These are phyloP conservation scores for Poecilia wingei DNA, from an alignment of 2,797 vertebrate species.

Conservation along the genomic window DNA sequence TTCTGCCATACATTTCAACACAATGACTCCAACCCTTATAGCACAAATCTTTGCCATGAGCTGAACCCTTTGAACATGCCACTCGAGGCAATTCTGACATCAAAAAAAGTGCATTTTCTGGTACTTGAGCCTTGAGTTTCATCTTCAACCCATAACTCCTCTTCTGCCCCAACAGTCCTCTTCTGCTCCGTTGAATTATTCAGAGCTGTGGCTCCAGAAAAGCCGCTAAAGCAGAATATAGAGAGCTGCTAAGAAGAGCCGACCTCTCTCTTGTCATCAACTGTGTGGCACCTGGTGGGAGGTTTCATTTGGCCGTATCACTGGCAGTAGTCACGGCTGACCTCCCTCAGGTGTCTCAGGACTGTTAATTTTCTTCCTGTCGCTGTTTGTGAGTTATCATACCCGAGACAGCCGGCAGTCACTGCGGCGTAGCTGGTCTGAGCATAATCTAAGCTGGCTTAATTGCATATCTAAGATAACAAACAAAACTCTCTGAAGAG, in stretches of 20 bases:
- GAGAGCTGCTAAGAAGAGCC: slow-evolving; percentile 28
- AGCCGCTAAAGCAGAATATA: slow-evolving; percentile 19
- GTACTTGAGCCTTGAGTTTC: slow-evolving; percentile 19
- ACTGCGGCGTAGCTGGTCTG: background rate
- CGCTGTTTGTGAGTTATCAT: background rate
- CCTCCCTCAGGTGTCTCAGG: background rate
- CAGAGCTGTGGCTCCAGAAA: slow-evolving; percentile 35
- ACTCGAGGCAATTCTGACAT: slow-evolving; percentile 40
- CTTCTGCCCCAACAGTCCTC: slow-evolving; percentile 13
- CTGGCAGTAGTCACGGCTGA: background rate
- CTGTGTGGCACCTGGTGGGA: background rate
- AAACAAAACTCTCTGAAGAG: background rate
- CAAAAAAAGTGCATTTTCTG: slow-evolving; percentile 54
- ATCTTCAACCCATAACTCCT: slow-evolving; percentile 45
- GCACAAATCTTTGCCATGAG: background rate
- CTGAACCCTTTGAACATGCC: slow-evolving; percentile 12
- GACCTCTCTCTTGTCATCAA: slow-evolving; percentile 16
- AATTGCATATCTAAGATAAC: background rate
- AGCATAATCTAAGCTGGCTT: background rate
- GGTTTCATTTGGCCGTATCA: background rate
- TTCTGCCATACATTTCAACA: background rate
- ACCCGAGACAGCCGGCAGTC: too few species aligned
- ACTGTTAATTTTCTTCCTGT: background rate
- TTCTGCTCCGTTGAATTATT: slow-evolving; percentile 72
- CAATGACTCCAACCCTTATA: background rate